These are phyloP conservation scores for Rhyzopertha dominica DNA, from an alignment of 1,140 invertebrate species.

Conservation along the genomic window DNA sequence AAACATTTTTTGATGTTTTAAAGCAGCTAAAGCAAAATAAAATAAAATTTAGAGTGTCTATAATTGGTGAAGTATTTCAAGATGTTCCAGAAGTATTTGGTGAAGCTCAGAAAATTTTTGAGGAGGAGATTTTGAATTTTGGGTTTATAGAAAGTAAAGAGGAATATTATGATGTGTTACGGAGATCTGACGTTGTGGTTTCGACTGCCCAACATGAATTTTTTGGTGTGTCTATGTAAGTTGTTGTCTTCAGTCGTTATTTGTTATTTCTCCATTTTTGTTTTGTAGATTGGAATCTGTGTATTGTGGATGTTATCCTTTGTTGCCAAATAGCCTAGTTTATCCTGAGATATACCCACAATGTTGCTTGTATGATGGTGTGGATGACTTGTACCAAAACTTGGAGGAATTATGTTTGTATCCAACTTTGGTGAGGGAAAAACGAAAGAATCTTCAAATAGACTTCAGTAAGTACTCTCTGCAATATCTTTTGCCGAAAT, in stretches of 20 bases:
- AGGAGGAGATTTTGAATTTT: constrained; percentile 55
- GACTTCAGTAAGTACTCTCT: constrained; percentile 27
- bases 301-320: constrained; percentile 61
- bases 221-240: constrained; percentile 68
- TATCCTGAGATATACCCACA: constrained; percentile 71
- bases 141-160: constrained; percentile 55
- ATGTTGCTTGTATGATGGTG: constrained; percentile 56
- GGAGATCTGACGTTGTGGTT: constrained; percentile 57
- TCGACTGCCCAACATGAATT: constrained; percentile 75
- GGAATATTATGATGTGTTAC: constrained; percentile 56
- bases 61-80: constrained; percentile 57
- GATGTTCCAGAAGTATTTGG: constrained; percentile 55
- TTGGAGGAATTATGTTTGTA: constrained; percentile 48
- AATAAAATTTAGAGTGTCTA: constrained; percentile 56
- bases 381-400: constrained; percentile 52
- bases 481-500: constrained; percentile 18
- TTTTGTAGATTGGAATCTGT: constrained; percentile 61
- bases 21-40: constrained; percentile 52
- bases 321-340: constrained; percentile 63
- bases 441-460: constrained; percentile 37
- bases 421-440: constrained; percentile 39
- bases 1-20: constrained; percentile 57
- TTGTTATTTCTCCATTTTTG: constrained; percentile 17
- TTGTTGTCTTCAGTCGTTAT: constrained; percentile 17
- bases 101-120: constrained; percentile 49